phyloP scores from a whole-genome alignment of 1,140 invertebrate genomes.

The Hyles euphorbiae region DNA sequence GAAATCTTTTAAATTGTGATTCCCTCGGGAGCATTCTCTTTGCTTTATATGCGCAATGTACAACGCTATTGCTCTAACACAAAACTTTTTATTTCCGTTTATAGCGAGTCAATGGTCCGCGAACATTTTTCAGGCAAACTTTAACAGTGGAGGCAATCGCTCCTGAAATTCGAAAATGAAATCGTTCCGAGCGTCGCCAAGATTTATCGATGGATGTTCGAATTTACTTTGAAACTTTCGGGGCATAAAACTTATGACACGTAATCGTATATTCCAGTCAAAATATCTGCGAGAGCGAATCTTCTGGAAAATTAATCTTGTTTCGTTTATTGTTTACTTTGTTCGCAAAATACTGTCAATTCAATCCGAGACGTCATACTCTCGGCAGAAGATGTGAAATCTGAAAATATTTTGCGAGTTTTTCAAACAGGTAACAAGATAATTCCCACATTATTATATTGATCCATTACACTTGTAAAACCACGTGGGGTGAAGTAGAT shows the following conservation, averaged over 20 bases:
- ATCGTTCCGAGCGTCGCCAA: slow-evolving; percentile 72
- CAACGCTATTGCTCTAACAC: slow-evolving; percentile 68
- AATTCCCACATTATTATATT: slow-evolving; percentile 17
- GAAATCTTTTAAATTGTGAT: slow-evolving; percentile 60
- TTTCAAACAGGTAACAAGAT: neutral
- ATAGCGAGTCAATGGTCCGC: slow-evolving; percentile 73
- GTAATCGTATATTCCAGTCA: slow-evolving; percentile 70
- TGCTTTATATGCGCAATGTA: slow-evolving; percentile 68
- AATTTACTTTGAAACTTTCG: slow-evolving; percentile 74
- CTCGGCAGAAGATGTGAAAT: slow-evolving; percentile 9
- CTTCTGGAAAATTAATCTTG: slow-evolving; percentile 32
- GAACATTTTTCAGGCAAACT: slow-evolving; percentile 75
- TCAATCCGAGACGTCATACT: neutral
- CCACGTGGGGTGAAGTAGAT: neutral
- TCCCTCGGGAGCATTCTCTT: slow-evolving; percentile 56
- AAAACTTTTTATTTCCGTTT: slow-evolving; percentile 75
- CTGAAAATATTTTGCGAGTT: neutral
- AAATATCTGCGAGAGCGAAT: slow-evolving; percentile 35
- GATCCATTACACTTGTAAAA: slow-evolving; percentile 5
- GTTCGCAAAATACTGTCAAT: slow-evolving; percentile 10
- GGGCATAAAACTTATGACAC: slow-evolving; percentile 73
- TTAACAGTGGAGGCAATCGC: slow-evolving; percentile 74
- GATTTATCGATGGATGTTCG: slow-evolving; percentile 75
- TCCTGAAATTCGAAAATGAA: slow-evolving; percentile 76
- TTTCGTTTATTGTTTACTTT: slow-evolving; percentile 27